Conservation (phyloP, 2,888 invertebrate genomes). For the Sesamia inferens region DNA sequence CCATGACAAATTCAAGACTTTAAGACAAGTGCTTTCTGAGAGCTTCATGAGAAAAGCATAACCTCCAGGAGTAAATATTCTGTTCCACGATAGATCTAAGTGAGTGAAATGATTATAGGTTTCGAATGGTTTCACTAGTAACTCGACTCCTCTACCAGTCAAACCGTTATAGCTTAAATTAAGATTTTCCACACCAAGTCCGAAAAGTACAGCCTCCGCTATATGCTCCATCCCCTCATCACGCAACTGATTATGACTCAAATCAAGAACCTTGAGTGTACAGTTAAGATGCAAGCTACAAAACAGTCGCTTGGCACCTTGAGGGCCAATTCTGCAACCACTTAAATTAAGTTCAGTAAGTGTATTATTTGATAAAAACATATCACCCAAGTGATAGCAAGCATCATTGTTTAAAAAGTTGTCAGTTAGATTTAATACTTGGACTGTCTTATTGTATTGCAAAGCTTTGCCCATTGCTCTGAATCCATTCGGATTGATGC, state of each 20-base stretch:
- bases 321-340: constrained; percentile 80
- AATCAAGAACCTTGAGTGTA: constrained; percentile 69
- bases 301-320: constrained; percentile 70
- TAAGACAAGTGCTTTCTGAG: constrained; percentile 69
- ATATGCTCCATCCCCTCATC: constrained; percentile 73
- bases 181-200: constrained; percentile 71
- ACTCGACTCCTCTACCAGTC: constrained; percentile 68
- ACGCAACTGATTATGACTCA: constrained; percentile 74
- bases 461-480: constrained; percentile 80
- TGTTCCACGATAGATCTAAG: constrained; percentile 82
- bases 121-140: constrained; percentile 74
- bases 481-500: constrained; percentile 76
- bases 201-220: constrained; percentile 68
- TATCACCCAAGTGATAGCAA: constrained; percentile 79
- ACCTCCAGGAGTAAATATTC: constrained; percentile 68
- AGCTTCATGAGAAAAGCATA: constrained; percentile 68
- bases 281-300: constrained; percentile 68
- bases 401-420: constrained; percentile 79
- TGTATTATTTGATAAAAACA: constrained; percentile 73
- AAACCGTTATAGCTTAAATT: constrained; percentile 77
- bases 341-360: constrained; percentile 75
- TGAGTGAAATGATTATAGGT: constrained; percentile 72
- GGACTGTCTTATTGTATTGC: constrained; percentile 74
- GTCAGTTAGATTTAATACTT: constrained; percentile 74
- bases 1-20: constrained; percentile 79